A percentile compares a stretch with the other conserved stretches of the same genome.
Evolutionary conservation across 2,113 vertebrate species (phyloP).

Genomic region (Nymphicus hollandicus): DNA sequence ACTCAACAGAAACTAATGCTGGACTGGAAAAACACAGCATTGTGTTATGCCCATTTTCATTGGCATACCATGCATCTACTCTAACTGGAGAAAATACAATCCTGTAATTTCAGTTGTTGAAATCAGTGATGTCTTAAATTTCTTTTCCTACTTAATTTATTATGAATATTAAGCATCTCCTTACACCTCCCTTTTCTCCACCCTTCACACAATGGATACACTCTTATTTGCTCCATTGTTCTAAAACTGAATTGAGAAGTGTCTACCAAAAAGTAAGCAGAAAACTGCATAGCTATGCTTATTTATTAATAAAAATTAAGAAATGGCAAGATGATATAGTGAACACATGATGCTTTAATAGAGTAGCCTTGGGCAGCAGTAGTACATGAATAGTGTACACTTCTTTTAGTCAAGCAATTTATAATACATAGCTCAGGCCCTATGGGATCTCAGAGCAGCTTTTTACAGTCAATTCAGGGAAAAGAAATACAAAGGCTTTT

Average conservation of each 20-base stretch:
- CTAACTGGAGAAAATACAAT: not conserved
- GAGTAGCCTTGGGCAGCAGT: conserved; percentile 3
- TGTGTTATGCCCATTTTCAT: not conserved
- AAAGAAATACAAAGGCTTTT: conserved; percentile 2
- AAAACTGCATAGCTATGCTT: not conserved
- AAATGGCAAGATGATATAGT: not conserved
- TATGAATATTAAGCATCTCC: not conserved
- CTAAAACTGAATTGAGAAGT: not conserved
- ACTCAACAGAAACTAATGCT: not conserved
- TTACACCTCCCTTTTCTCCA: not conserved
- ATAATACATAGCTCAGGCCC: conserved; percentile 1
- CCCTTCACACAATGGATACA: not conserved
- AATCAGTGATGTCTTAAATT: not conserved
- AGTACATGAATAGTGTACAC: not conserved
- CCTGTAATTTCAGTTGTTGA: not conserved
- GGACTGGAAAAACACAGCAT: not conserved
- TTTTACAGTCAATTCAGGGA: not conserved
- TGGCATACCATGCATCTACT: not conserved
- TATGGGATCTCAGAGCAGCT: not conserved
- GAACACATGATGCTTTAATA: not conserved
- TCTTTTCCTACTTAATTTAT: not conserved
- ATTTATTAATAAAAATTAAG: conserved; percentile 50
- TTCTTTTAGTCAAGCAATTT: conserved; percentile 6
- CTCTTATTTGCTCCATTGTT: not conserved
- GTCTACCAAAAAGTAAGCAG: not conserved